Evolutionary conservation across 2,888 invertebrate genomes (phyloP).

Genomic region (Meteorus cinctellus): DNA sequence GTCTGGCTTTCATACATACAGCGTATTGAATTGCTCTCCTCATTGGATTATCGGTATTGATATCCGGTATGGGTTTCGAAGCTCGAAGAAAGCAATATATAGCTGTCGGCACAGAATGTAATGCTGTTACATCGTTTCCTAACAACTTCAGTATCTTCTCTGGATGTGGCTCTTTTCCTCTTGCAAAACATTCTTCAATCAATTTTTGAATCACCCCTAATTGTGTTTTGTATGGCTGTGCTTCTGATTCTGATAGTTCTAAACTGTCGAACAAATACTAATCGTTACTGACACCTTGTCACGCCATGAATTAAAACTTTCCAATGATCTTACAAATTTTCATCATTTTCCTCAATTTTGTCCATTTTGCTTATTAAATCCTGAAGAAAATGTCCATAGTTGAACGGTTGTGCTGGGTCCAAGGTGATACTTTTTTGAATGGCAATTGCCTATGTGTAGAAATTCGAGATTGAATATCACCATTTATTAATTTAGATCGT

Average conservation of each 20-base stretch:
- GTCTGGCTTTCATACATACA: conserved; percentile 54
- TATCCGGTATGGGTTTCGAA: conserved; percentile 74
- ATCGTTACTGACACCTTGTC: not conserved
- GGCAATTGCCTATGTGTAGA: conserved; percentile 75
- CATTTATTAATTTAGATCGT: no score
- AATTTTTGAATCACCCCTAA: conserved; percentile 75
- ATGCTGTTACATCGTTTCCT: conserved; percentile 79
- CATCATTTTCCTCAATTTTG: conserved; percentile 73
- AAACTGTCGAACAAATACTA: conserved; percentile 59
- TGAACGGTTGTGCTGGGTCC: conserved; percentile 73
- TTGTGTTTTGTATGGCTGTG: conserved; percentile 75
- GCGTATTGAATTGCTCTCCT: conserved; percentile 81
- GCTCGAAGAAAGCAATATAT: conserved; percentile 81
- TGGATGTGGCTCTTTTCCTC: conserved; percentile 70
- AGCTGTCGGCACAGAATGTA: conserved; percentile 83
- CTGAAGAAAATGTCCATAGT: conserved; percentile 74
- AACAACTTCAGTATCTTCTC: conserved; percentile 75
- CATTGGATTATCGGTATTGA: conserved; percentile 76
- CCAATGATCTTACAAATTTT: conserved; percentile 65
- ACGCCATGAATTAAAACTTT: not conserved
- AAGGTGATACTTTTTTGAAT: conserved; percentile 75
- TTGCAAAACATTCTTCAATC: conserved; percentile 60
- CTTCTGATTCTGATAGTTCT: conserved; percentile 68
- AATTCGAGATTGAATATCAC: conserved; percentile 23
- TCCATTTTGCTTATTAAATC: conserved; percentile 76